Conservation (phyloP, 1,140 invertebrate species). For the Acarapis woodi region DNA sequence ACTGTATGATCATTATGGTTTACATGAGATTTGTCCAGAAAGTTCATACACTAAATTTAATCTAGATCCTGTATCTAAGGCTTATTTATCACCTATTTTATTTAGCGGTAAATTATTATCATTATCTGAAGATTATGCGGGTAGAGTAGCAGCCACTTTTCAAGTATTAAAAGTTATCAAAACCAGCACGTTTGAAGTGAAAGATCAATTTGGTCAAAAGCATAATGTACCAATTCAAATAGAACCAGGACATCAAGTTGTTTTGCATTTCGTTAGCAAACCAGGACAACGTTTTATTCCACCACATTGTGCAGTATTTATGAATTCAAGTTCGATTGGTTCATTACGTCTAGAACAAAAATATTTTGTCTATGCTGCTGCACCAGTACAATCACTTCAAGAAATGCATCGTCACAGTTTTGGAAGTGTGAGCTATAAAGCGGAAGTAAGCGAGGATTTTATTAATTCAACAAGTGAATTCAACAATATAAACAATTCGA, state of each 20-base stretch:
- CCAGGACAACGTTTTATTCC: background rate
- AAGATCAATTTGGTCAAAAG: background rate
- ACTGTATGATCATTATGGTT: too few species aligned
- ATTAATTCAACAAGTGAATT: too few species aligned
- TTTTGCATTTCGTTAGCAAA: slow-evolving; percentile 6
- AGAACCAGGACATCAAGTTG: slow-evolving; percentile 3
- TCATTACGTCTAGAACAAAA: background rate
- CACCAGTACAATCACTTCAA: background rate
- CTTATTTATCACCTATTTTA: slow-evolving; percentile 10
- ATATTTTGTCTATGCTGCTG: slow-evolving; percentile 12
- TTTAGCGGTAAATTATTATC: slow-evolving; percentile 11
- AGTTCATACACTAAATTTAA: slow-evolving; percentile 7
- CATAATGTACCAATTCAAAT: background rate
- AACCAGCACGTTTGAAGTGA: background rate
- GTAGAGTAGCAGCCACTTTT: slow-evolving; percentile 11
- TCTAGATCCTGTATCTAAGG: slow-evolving; percentile 11
- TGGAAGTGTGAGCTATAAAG: too few species aligned
- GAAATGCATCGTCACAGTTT: too few species aligned
- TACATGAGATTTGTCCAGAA: slow-evolving; percentile 14
- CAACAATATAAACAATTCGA: too few species aligned
- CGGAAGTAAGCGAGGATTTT: too few species aligned
- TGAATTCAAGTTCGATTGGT: background rate
- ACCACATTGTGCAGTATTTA: slow-evolving; percentile 6
- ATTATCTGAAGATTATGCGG: slow-evolving; percentile 9
- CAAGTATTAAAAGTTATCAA: slow-evolving; percentile 7